phyloP scores from a whole-genome alignment of 1,140 invertebrate species.

The Streblospio benedicti region DNA sequence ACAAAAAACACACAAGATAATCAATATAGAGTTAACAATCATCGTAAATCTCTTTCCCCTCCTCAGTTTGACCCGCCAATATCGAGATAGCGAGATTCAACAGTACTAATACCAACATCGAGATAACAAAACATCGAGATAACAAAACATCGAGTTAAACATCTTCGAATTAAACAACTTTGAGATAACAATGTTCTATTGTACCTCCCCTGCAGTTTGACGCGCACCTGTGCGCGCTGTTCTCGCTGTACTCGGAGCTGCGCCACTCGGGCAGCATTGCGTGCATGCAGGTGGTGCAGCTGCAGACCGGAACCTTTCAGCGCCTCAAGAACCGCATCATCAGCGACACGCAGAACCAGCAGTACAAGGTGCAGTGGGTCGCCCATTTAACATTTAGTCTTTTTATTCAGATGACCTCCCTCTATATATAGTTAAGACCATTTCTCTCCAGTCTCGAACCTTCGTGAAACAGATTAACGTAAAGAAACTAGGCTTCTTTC shows the following conservation, averaged over 20 bases:
- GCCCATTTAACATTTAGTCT: no score
- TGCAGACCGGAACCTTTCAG: neutral
- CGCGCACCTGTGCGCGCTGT: neutral
- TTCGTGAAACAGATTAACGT: no score
- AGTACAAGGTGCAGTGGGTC: no score
- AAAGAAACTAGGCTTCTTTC: no score
- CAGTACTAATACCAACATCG: no score
- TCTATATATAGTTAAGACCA: no score
- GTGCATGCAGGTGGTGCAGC: slow-evolving; percentile 11
- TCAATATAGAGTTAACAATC: no score
- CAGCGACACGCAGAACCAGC: slow-evolving; percentile 2
- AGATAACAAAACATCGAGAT: neutral
- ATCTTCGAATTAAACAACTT: neutral
- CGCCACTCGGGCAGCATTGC: slow-evolving; percentile 8
- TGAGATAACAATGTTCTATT: neutral
- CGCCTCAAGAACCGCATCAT: slow-evolving; percentile 2
- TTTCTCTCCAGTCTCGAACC: no score
- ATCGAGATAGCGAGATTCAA: no score
- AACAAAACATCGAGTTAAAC: neutral
- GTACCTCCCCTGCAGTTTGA: slow-evolving; percentile 6
- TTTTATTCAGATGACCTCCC: no score
- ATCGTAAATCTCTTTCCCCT: neutral
- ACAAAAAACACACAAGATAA: no score
- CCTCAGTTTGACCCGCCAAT: neutral
- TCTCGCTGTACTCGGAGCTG: slow-evolving; percentile 9